Evolutionary conservation across 2,797 vertebrate genomes (phyloP).

Genomic region (Sebastolobus altivelis): DNA sequence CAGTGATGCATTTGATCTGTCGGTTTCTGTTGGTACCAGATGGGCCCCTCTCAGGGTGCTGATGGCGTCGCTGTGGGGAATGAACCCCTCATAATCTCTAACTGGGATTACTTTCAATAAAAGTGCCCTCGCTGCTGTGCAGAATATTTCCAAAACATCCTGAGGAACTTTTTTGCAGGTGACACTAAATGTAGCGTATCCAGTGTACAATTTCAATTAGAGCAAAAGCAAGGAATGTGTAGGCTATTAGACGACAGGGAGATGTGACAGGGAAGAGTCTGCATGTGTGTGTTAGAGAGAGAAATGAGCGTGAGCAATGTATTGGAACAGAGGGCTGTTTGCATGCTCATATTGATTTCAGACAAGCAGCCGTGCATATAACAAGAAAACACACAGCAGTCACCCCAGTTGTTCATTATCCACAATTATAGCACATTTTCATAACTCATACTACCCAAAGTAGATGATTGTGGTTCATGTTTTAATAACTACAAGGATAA

Average conservation of each 20-base stretch:
- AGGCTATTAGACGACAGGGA: slow-evolving; percentile 2
- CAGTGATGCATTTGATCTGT: slow-evolving; percentile 68
- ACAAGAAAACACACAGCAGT: slow-evolving; percentile 32
- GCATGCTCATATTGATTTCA: slow-evolving; percentile 44
- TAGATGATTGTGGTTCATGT: slow-evolving; percentile 10
- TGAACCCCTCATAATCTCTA: slow-evolving; percentile 46
- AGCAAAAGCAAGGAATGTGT: slow-evolving; percentile 38
- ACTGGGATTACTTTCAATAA: slow-evolving; percentile 52
- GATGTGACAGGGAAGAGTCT: slow-evolving; percentile 3
- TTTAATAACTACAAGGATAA: slow-evolving; percentile 36
- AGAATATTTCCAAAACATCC: slow-evolving; percentile 47
- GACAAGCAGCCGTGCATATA: slow-evolving; percentile 39
- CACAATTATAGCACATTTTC: slow-evolving; percentile 42
- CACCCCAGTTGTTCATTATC: slow-evolving; percentile 40
- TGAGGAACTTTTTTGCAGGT: background rate
- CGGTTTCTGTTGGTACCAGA: slow-evolving; percentile 49
- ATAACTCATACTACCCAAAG: slow-evolving; percentile 27
- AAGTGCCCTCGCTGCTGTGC: slow-evolving; percentile 11
- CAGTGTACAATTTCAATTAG: slow-evolving; percentile 45
- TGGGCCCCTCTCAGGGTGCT: slow-evolving; percentile 52
- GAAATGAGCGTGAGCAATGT: slow-evolving; percentile 36
- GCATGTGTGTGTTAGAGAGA: background rate
- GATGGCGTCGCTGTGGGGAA: slow-evolving; percentile 35
- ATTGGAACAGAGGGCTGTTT: slow-evolving; percentile 40
- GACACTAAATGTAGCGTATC: slow-evolving; percentile 5